Conservation (phyloP, 1,140 invertebrate species). For the Asbolus verrucosus region DNA sequence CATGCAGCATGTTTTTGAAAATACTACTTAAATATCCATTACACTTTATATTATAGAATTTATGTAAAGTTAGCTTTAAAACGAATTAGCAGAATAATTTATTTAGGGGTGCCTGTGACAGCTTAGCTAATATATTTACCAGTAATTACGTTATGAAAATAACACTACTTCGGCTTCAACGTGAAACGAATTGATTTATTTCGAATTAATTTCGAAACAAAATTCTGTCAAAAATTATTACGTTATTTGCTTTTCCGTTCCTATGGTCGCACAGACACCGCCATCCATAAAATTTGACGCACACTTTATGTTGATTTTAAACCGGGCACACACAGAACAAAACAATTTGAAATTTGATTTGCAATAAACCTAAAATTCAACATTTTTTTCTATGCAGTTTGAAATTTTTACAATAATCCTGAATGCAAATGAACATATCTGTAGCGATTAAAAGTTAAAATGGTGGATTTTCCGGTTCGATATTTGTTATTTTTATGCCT, state of each 20-base stretch:
- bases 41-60: slow-evolving; percentile 40
- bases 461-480: slow-evolving; percentile 1
- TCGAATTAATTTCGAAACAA: not conserved
- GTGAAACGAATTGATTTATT: not conserved
- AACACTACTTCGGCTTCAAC: slow-evolving; percentile 7
- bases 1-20: slow-evolving; percentile 36
- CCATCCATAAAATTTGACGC: not conserved
- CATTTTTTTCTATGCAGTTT: too few species aligned
- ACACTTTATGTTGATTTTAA: too few species aligned
- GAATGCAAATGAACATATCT: too few species aligned
- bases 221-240: not conserved
- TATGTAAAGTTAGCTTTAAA: slow-evolving; percentile 42
- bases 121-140: slow-evolving; percentile 17
- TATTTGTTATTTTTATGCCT: slow-evolving; percentile 16
- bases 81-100: slow-evolving; percentile 46
- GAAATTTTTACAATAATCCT: too few species aligned
- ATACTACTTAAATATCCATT: slow-evolving; percentile 45
- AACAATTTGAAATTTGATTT: slow-evolving; percentile 17
- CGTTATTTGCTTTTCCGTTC: too few species aligned
- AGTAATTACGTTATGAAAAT: slow-evolving; percentile 39
- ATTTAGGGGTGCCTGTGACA: slow-evolving; percentile 42
- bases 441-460: slow-evolving; percentile 13
- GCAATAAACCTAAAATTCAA: too few species aligned
- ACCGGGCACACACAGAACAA: not conserved
- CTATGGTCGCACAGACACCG: too few species aligned